Evolutionary conservation across 1,140 invertebrate genomes (phyloP), one percentile per base, ranked within the genome.

Genomic region (Bombus waltoni): DNA sequence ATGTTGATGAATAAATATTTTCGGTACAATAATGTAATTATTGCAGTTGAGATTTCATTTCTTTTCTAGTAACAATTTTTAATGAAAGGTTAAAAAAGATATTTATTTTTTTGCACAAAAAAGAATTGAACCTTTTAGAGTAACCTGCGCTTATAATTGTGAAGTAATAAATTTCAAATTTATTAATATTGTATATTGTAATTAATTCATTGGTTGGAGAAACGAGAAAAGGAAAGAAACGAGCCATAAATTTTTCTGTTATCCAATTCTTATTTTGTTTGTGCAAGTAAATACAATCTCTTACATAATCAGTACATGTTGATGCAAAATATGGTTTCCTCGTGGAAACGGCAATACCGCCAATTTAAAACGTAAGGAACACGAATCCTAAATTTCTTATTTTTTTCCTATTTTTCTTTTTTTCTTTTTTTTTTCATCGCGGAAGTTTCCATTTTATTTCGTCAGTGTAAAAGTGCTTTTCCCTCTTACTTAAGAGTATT

Each of bases 221-320:
- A 42, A 40, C 32, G n/a, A 68, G 42, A 38, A 42, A 42, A 10
- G 18, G 2, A 73, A 73, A 73, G 3, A 35, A 65, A 47, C 3
- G 3, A 42, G 40, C 18, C 0, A 8, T 44, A 22, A 11, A 70
- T 40, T 38, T 59, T 84, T 79, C 53, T 57, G n/a, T 84, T 84
- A 84, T 84, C 53, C 83, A 79, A 79, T 84, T 79, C 53, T 84
- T 84, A 79, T 84, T 83, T 68, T 35, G 73, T 84, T 84, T 84
- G 83, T 84, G 83, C 83, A 84, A 79, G 83, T 84, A 84, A 84
- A 84, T 84, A 84, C 83, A 84, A 84, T 84, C 68, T 84, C 66
- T 84, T 84, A 84, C 76, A 84, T 84, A 84, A 84, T 79, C 83
- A 79, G 76, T 84, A 84, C 83, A 84, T 79, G 35, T 77, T 76